These are phyloP conservation scores for Gryllus longicercus DNA, from an alignment of 2,888 invertebrate genomes.

Conservation along the genomic window DNA sequence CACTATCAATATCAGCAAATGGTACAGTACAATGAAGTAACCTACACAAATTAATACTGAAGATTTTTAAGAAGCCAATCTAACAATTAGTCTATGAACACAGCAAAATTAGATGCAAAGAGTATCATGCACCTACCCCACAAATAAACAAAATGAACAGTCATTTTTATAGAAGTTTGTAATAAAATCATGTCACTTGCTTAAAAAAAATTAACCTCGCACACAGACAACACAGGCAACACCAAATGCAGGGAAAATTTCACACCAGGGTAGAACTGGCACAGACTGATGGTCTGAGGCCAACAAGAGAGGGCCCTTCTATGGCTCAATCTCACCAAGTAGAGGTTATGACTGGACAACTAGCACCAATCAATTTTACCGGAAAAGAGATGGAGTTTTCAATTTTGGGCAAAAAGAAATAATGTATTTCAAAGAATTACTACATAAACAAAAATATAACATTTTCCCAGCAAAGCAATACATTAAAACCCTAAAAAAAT, in stretches of 20 bases:
- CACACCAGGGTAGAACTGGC: neutral
- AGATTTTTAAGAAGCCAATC: neutral
- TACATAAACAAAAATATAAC: neutral
- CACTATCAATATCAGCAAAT: neutral
- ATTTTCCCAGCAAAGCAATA: neutral
- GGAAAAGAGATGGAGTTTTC: neutral
- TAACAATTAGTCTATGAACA: neutral
- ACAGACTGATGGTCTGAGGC: neutral
- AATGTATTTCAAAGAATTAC: neutral
- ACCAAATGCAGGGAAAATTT: conserved; percentile 4
- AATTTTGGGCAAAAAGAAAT: neutral
- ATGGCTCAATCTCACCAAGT: neutral
- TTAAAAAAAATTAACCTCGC: neutral
- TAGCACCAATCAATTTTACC: neutral
- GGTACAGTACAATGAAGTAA: neutral
- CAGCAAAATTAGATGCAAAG: neutral
- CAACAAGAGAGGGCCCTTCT: neutral
- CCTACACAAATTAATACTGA: neutral
- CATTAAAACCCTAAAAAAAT: neutral
- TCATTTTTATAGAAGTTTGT: neutral
- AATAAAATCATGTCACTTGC: neutral
- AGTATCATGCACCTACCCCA: neutral
- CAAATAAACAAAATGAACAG: neutral
- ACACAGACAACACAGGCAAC: conserved; percentile 11
- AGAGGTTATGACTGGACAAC: conserved; percentile 17